phyloP scores from a whole-genome alignment of 2,797 vertebrate species.

The Parauchenoglanis ngamensis region DNA sequence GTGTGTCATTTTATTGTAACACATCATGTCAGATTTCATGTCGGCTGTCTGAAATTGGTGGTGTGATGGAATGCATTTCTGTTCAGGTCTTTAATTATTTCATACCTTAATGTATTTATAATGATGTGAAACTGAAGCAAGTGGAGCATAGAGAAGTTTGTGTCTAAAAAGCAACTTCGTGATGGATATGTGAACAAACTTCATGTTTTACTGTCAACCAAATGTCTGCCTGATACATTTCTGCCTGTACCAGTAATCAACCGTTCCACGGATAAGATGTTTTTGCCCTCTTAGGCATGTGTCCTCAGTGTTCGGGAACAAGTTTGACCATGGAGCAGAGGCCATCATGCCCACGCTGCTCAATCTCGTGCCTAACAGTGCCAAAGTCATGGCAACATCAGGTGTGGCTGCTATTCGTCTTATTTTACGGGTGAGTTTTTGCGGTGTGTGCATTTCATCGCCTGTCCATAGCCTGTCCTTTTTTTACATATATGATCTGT shows the following conservation, averaged over 20 bases:
- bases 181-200: constrained; percentile 60
- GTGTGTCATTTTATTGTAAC: not conserved
- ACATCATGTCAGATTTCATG: not conserved
- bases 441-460: not conserved
- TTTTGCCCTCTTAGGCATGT: constrained; percentile 77
- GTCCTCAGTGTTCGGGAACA: constrained; percentile 89
- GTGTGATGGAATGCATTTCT: constrained; percentile 31
- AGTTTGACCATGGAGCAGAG: constrained; percentile 97
- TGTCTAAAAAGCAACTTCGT: constrained; percentile 45
- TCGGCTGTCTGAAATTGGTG: constrained; percentile 19
- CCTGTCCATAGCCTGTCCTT: too few relatives aligned
- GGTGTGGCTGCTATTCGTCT: constrained; percentile 90
- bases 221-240: constrained; percentile 46
- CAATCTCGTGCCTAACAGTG: constrained; percentile 97
- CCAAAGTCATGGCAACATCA: constrained; percentile 98
- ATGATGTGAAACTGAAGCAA: constrained; percentile 65
- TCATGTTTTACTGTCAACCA: constrained; percentile 42
- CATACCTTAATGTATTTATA: constrained; percentile 58
- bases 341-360: constrained; percentile 96
- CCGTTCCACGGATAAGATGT: constrained; percentile 10
- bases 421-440: constrained; percentile 89
- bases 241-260: constrained; percentile 13
- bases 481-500: not conserved
- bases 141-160: constrained; percentile 11
- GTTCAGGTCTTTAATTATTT: constrained; percentile 58